These are phyloP conservation scores for Hyposmocoma kahamanoa DNA, from an alignment of 1,140 invertebrate genomes.

Conservation along the genomic window DNA sequence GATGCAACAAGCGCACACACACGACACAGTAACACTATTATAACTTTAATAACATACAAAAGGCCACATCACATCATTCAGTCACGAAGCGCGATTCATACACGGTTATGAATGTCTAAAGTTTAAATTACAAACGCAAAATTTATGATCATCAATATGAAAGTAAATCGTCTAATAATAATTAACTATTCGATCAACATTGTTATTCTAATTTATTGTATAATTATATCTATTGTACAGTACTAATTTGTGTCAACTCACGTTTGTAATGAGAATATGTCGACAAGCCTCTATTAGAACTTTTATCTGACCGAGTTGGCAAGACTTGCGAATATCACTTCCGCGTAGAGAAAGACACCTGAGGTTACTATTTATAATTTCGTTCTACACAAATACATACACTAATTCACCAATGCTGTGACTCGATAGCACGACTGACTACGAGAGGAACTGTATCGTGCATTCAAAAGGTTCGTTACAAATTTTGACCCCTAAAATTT, in stretches of 20 bases:
- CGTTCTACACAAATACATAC: conserved; percentile 20
- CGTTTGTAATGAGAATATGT: conserved; percentile 30
- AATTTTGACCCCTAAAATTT: conserved; percentile 54
- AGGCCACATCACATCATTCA: conserved; percentile 72
- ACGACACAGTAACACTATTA: conserved; percentile 41
- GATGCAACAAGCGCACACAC: conserved; percentile 65
- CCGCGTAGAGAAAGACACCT: conserved; percentile 47
- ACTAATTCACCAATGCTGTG: conserved; percentile 43
- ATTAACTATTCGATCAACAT: conserved; percentile 27
- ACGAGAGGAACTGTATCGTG: conserved; percentile 71
- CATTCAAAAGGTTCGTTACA: conserved; percentile 55
- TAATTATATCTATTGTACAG: conserved; percentile 45
- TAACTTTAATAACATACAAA: conserved; percentile 61
- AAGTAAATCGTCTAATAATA: conserved; percentile 17
- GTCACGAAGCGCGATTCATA: conserved; percentile 63
- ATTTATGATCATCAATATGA: conserved; percentile 15
- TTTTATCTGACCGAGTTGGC: conserved; percentile 36
- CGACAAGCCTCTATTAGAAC: conserved; percentile 34
- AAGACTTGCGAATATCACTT: conserved; percentile 24
- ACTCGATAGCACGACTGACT: conserved; percentile 61
- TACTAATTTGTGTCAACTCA: conserved; percentile 40
- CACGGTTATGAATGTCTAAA: conserved; percentile 23
- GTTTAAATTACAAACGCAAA: conserved; percentile 34
- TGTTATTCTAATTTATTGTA: conserved; percentile 51
- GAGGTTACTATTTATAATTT: conserved; percentile 17